A percentile compares a stretch with the other conserved stretches of the same genome.
Evolutionary conservation across 1,140 invertebrate species (phyloP).

Genomic region (Heliconius himera): DNA sequence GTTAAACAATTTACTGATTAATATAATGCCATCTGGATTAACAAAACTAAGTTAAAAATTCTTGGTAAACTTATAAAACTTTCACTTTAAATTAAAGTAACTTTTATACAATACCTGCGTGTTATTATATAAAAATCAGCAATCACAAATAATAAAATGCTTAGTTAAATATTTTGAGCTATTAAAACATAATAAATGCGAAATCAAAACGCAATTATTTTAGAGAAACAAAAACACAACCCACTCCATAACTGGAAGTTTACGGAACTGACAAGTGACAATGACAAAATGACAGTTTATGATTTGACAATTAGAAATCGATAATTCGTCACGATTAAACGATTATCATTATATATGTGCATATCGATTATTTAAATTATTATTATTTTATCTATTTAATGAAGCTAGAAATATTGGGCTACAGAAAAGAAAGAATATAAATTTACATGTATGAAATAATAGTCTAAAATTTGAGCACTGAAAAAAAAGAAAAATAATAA

Average conservation of each 20-base stretch:
- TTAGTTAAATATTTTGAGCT: slow-evolving; percentile 23
- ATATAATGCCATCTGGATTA: slow-evolving; percentile 5
- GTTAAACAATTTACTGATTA: not conserved
- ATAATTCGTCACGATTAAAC: not conserved
- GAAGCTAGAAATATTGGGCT: no score
- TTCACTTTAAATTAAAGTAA: slow-evolving; percentile 39
- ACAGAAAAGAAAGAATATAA: no score
- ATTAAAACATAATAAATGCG: slow-evolving; percentile 40
- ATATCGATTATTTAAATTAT: not conserved
- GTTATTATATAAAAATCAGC: slow-evolving; percentile 21
- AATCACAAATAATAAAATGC: slow-evolving; percentile 22
- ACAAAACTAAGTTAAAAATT: slow-evolving; percentile 14
- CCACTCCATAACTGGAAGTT: slow-evolving; percentile 31
- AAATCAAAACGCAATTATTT: slow-evolving; percentile 35
- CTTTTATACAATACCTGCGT: slow-evolving; percentile 29
- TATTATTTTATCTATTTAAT: no score
- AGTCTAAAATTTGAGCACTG: no score
- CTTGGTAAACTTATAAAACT: slow-evolving; percentile 32
- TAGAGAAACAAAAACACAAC: slow-evolving; percentile 29
- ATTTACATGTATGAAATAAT: no score
- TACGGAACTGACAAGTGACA: slow-evolving; percentile 28
- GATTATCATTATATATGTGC: not conserved
- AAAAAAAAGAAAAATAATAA: no score
- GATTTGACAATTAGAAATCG: slow-evolving; percentile 11
- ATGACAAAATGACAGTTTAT: slow-evolving; percentile 12